A percentile compares a stretch with the other conserved stretches of the same genome.
Conservation (phyloP, 2,797 vertebrate genomes). For the Sebastes matsubarae region DNA sequence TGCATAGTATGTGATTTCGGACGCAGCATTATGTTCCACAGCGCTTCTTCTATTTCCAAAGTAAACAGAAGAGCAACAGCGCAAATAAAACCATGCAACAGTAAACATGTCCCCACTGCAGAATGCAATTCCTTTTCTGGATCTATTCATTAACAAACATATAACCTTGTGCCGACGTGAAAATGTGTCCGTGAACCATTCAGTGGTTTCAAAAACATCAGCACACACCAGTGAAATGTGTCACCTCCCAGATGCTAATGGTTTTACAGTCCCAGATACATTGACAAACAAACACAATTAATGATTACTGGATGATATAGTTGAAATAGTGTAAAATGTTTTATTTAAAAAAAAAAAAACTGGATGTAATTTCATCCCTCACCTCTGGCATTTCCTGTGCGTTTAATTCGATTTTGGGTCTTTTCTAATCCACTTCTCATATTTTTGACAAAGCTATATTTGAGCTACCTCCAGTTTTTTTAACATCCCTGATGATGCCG, state of each 20-base stretch:
- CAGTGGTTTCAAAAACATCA: too few relatives aligned
- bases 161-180: too few relatives aligned
- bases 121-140: background rate
- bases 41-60: background rate
- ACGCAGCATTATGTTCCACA: background rate
- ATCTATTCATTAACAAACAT: background rate
- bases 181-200: too few relatives aligned
- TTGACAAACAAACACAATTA: too few relatives aligned
- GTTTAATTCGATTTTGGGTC: background rate
- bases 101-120: background rate
- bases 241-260: too few relatives aligned
- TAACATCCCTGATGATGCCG: background rate
- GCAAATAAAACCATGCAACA: conserved; percentile 8
- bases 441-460: background rate
- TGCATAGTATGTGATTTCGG: too few relatives aligned
- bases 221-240: too few relatives aligned
- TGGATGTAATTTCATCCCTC: too few relatives aligned
- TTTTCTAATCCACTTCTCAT: background rate
- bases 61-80: conserved; percentile 2
- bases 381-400: conserved; percentile 4
- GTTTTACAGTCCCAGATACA: too few relatives aligned
- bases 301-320: too few relatives aligned
- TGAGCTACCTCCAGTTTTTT: background rate
- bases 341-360: too few relatives aligned
- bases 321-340: too few relatives aligned